Percentiles rank a stretch among this genome's conserved stretches.
Conservation (phyloP, 2,888 invertebrate species). For the Platerodrilus igneus region DNA sequence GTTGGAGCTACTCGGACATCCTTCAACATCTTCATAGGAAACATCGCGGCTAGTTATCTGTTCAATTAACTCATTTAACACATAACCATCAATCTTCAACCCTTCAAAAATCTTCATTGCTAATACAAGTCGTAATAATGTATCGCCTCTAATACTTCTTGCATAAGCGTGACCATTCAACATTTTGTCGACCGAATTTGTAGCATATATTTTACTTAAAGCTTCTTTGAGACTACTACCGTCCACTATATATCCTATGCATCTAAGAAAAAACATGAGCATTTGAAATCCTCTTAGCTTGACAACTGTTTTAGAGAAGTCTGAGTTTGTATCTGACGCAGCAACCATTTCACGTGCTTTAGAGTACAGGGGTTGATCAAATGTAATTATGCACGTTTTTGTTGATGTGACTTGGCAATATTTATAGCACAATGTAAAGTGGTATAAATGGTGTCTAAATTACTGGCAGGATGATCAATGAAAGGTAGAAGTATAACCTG, state of each 20-base stretch:
- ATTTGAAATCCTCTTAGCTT: constrained; percentile 15
- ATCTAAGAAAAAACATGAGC: constrained; percentile 25
- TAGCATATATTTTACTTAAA: constrained; percentile 20
- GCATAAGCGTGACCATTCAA: constrained; percentile 17
- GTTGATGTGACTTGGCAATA: constrained; percentile 17
- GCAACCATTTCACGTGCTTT: too few species aligned
- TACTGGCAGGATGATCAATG: constrained; percentile 19
- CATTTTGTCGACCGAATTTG: constrained; percentile 34
- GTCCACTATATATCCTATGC: constrained; percentile 24
- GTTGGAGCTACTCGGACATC: constrained; percentile 18
- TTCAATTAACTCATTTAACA: constrained; percentile 28
- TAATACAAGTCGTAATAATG: constrained; percentile 8
- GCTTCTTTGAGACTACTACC: too few species aligned
- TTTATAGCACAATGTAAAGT: constrained; percentile 21
- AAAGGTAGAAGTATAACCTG: constrained; percentile 16
- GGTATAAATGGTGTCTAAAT: constrained; percentile 17
- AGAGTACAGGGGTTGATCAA: constrained; percentile 30
- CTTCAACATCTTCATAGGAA: constrained; percentile 28
- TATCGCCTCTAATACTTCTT: constrained; percentile 18
- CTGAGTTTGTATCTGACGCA: too few species aligned
- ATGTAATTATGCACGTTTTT: constrained; percentile 30
- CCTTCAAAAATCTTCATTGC: constrained; percentile 26
- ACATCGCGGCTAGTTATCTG: constrained; percentile 31
- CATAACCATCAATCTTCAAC: constrained; percentile 17
- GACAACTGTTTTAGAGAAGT: constrained; percentile 6